A percentile compares a stretch with the other conserved stretches of the same genome.
Evolutionary conservation across 2,113 vertebrate genomes (phyloP).

Genomic region (Pampusana beccarii): DNA sequence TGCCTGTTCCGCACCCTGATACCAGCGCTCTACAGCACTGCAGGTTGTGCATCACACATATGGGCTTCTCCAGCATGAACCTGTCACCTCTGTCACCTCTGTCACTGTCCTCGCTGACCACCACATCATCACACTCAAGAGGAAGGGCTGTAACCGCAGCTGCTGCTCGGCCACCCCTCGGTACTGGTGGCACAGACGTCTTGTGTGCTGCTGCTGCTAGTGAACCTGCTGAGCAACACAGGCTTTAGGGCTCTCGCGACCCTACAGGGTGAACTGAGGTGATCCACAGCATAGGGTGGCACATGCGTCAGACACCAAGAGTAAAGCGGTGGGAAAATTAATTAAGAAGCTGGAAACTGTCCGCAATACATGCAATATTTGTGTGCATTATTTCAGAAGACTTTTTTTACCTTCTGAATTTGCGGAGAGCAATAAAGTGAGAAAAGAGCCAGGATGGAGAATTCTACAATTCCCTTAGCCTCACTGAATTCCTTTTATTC

Average conservation of each 20-base stretch:
- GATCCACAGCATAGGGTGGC: not conserved
- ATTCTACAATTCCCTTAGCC: not conserved
- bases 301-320: not conserved
- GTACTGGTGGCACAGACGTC: not conserved
- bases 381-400: not conserved
- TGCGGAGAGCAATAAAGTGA: not conserved
- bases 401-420: not conserved
- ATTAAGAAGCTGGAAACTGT: not conserved
- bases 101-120: not conserved
- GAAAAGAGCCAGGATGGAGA: not conserved
- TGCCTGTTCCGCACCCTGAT: not conserved
- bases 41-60: not conserved
- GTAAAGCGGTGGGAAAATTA: not conserved
- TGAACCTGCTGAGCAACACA: not conserved
- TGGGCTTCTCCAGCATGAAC: not conserved
- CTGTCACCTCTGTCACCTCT: not conserved
- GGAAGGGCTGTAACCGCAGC: not conserved
- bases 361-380: not conserved
- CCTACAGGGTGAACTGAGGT: not conserved
- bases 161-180: rapidly evolving
- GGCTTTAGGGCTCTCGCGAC: not conserved
- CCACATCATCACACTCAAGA: not conserved
- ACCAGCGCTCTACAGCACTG: not conserved
- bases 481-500: not conserved
- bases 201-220: not conserved